Evolutionary conservation across 2,797 vertebrate genomes (phyloP).

Genomic region (Aselliscus stoliczkanus): DNA sequence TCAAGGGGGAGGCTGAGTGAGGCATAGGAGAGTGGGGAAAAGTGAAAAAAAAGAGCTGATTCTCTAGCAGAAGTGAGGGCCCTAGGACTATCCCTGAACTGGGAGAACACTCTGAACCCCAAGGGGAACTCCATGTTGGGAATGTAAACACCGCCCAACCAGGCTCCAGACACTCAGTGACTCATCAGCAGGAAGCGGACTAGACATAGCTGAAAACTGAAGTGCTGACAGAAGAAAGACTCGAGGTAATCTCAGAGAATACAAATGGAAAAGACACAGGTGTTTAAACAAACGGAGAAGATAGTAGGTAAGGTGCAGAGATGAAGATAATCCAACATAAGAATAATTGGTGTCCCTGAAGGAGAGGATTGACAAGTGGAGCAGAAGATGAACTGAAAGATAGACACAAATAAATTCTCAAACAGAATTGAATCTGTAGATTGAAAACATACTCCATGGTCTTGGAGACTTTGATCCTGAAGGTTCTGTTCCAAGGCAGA

Average conservation of each 20-base stretch:
- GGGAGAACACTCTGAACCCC: background rate
- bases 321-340: background rate
- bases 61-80: background rate
- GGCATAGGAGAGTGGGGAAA: background rate
- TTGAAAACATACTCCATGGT: background rate
- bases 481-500: background rate
- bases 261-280: too few species aligned
- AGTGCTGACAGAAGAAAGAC: background rate
- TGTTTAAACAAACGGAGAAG: background rate
- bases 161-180: background rate
- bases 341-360: background rate
- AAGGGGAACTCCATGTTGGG: background rate
- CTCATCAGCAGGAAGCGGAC: background rate
- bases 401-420: background rate
- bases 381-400: background rate
- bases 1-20: background rate
- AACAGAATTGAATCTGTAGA: background rate
- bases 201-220: background rate
- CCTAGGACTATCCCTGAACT: background rate
- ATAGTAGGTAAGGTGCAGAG: accelerated
- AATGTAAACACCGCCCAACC: background rate
- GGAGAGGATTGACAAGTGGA: background rate
- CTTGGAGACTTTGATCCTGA: background rate
- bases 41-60: background rate
- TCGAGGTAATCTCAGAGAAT: background rate